Percentiles rank a stretch among this genome's conserved stretches.
Conservation (phyloP, 1,140 invertebrate species). For the Platyscapa corneri region DNA sequence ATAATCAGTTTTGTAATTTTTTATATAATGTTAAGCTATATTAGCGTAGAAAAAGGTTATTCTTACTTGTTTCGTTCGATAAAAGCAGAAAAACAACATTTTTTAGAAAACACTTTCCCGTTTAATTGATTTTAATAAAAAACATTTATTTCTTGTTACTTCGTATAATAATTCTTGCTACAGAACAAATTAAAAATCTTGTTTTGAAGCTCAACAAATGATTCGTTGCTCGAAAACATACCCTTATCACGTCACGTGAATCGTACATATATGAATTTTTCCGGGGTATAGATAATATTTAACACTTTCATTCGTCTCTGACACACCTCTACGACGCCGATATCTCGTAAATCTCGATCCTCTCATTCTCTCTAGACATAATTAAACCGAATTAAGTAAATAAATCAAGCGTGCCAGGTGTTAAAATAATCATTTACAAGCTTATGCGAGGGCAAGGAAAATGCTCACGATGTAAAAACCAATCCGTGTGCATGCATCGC, state of each 20-base stretch:
- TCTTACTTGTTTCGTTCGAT: background rate
- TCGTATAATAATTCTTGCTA: background rate
- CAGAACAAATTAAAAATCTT: background rate
- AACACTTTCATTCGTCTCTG: conserved; percentile 12
- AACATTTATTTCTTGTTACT: background rate
- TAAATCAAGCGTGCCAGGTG: conserved; percentile 38
- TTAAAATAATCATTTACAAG: conserved; percentile 36
- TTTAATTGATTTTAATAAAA: background rate
- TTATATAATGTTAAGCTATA: background rate
- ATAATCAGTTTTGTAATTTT: no score
- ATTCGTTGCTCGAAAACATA: background rate
- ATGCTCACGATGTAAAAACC: background rate
- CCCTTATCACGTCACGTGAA: conserved; percentile 12
- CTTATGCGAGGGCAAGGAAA: background rate
- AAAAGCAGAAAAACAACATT: background rate
- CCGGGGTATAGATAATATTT: background rate
- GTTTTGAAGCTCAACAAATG: background rate
- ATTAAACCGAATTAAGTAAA: conserved; percentile 35
- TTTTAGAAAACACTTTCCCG: background rate
- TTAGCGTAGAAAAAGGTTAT: background rate
- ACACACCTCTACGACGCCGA: conserved; percentile 9
- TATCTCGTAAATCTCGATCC: background rate
- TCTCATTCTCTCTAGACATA: conserved; percentile 1
- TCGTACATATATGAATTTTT: background rate
- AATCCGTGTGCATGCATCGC: background rate